Evolutionary conservation across 2,113 vertebrate genomes (phyloP), one percentile per base, ranked within the genome.

Genomic region (Microtus montanus): DNA sequence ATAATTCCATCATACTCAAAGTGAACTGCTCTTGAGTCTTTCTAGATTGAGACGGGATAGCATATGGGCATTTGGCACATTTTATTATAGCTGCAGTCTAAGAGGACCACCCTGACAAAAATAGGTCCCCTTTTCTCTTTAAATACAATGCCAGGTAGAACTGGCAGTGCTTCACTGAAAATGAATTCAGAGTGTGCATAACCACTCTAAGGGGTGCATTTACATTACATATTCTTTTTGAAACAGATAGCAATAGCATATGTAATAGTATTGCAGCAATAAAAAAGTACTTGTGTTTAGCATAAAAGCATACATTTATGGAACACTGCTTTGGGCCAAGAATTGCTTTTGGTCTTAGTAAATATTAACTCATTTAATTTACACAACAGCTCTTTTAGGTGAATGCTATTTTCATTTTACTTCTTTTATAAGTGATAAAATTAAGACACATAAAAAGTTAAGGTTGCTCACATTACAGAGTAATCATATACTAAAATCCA

Each of bases 141-240:
- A 95, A 77, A 85, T 75, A 94, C 94, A 86, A 91, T 96, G 41
- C 77, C 77, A 96, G 86, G 49, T 83, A 80, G 7, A 95, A 92
- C 96, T 97, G 86, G 17, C 82, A 95, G 75, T 95, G 13, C 26
- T 96, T 74, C n/a, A 96, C 96, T 85, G 86, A 96, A 93, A 97
- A 94, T 95, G 97, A 95, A 94, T 86, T 94, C 80, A 92, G 95
- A 66, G 41, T 94, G 58, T 93, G 64, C 7, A 5, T 93, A 93
- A 94, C 54, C 61, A 70, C 74, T 75, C 84, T 85, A 96, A 96
- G 77, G 71, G 12, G 7, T 91, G 91, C 86, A 41, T 71, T 90
- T 96, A 91, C 28, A 74, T 97, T 97, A 91, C 73, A 83, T 91
- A 80, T 92, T 97, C 91, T 95, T 97, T 87, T 68, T 90, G 52